These are phyloP conservation scores for Muntiacus muntjak DNA, from an alignment of 2,113 vertebrate genomes.

Conservation along the genomic window DNA sequence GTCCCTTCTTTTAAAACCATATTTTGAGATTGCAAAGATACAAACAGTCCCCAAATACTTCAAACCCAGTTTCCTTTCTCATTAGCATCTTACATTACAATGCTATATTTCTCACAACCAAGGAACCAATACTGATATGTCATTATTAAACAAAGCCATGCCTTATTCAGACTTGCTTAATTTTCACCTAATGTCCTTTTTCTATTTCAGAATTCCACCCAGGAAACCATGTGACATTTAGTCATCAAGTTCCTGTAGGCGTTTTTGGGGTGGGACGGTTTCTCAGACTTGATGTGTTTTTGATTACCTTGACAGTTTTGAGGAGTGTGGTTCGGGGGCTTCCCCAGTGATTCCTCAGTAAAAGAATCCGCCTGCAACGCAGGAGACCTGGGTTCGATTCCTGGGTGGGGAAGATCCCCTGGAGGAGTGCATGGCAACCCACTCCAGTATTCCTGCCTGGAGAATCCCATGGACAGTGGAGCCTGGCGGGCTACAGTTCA, in stretches of 20 bases:
- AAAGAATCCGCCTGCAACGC: neutral
- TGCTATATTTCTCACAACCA: neutral
- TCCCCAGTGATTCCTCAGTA: neutral
- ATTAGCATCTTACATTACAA: neutral
- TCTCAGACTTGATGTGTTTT: neutral
- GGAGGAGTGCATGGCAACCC: neutral
- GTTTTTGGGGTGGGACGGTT: neutral
- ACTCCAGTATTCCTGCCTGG: neutral
- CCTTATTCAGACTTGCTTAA: neutral
- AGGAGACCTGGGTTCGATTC: neutral
- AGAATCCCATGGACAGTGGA: neutral
- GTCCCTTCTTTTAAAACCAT: neutral
- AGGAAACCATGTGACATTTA: neutral
- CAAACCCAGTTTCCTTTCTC: neutral
- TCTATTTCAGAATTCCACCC: neutral
- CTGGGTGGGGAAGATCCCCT: neutral
- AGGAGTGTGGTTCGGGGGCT: neutral
- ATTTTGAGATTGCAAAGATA: neutral
- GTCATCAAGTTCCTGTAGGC: neutral
- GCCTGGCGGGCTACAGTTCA: neutral
- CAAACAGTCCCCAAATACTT: neutral
- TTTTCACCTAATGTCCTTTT: neutral
- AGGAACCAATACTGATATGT: neutral
- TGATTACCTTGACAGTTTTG: neutral
- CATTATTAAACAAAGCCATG: neutral